phyloP scores from a whole-genome alignment of 2,888 invertebrate genomes.

The Drosophila hawaiiensis region DNA sequence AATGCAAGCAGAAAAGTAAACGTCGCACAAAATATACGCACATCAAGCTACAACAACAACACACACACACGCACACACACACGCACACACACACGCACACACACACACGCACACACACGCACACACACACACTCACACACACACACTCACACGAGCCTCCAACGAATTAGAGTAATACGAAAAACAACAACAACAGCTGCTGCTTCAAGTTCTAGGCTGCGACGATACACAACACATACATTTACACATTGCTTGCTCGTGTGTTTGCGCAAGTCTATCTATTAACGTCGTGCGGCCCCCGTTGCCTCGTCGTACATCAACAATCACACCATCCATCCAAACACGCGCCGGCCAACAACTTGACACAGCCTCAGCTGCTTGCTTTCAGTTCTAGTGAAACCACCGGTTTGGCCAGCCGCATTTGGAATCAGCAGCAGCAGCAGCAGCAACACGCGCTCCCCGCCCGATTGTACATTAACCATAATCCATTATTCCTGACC shows the following conservation, averaged over 20 bases:
- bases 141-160: constrained; percentile 65
- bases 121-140: neutral
- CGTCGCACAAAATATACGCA: too few species aligned
- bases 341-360: constrained; percentile 42
- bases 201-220: constrained; percentile 54
- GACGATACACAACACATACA: constrained; percentile 14
- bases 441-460: constrained; percentile 33
- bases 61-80: too few species aligned
- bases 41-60: neutral
- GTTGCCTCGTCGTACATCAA: constrained; percentile 24
- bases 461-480: constrained; percentile 41
- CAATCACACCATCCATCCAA: constrained; percentile 53
- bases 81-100: constrained; percentile 7
- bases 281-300: constrained; percentile 13
- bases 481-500: constrained; percentile 25
- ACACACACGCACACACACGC: constrained; percentile 13
- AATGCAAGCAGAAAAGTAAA: neutral
- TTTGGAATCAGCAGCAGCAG: constrained; percentile 18
- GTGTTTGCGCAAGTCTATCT: constrained; percentile 11
- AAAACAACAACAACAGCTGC: constrained; percentile 49
- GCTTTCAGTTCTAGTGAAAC: constrained; percentile 81
- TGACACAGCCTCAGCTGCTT: constrained; percentile 66
- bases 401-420: constrained; percentile 68
- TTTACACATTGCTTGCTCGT: neutral
- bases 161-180: constrained; percentile 31